Evolutionary conservation across 2,888 invertebrate genomes (phyloP).

Genomic region (Cephonodes hylas): DNA sequence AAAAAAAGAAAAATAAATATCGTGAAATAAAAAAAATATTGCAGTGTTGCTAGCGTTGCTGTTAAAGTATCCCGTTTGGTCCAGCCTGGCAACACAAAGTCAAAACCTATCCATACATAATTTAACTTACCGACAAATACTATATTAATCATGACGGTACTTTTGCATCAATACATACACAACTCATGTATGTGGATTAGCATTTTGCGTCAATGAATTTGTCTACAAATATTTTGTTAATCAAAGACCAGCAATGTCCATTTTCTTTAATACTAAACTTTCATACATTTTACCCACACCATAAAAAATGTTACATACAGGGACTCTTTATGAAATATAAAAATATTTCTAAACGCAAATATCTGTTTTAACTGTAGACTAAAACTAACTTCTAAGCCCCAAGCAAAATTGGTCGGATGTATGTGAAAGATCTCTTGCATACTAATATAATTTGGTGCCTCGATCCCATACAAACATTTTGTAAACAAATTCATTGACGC

Average conservation of each 20-base stretch:
- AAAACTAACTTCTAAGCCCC: too few relatives aligned
- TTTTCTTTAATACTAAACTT: too few relatives aligned
- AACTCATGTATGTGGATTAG: neutral
- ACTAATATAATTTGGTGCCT: too few relatives aligned
- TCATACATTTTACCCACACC: too few relatives aligned
- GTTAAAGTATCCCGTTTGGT: constrained; percentile 19
- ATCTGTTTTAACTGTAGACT: too few relatives aligned
- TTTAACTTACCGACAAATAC: constrained; percentile 54
- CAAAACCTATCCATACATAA: constrained; percentile 39
- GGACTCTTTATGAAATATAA: neutral
- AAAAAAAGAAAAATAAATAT: too few relatives aligned
- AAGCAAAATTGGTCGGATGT: too few relatives aligned
- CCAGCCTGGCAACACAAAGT: constrained; percentile 39
- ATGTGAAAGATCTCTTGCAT: too few relatives aligned
- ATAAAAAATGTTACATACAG: too few relatives aligned
- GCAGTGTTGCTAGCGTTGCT: neutral
- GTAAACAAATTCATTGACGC: neutral
- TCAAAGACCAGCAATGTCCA: too few relatives aligned
- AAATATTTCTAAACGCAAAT: too few relatives aligned
- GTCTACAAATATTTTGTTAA: neutral
- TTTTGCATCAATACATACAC: constrained; percentile 33
- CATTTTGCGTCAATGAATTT: neutral
- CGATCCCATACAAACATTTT: neutral
- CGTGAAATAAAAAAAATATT: neutral
- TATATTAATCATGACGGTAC: constrained; percentile 46